Conservation (phyloP, 1,140 invertebrate species). For the Pectinophora gossypiella region DNA sequence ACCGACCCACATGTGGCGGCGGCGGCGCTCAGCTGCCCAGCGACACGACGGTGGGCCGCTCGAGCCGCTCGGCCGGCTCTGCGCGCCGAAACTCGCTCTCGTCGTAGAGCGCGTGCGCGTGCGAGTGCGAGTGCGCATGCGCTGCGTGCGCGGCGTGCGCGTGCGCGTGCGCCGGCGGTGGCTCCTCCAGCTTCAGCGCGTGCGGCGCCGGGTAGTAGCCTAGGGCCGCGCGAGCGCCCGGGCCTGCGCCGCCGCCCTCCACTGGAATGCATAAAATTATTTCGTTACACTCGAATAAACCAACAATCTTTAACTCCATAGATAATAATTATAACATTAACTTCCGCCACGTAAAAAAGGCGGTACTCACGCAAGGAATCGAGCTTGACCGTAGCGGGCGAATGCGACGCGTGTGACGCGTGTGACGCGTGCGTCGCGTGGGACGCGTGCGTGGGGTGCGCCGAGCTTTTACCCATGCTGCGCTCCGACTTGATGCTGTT, state of each 20-base stretch:
- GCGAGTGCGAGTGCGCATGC: constrained; percentile 20
- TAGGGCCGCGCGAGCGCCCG: constrained; percentile 13
- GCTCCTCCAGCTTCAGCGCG: constrained; percentile 51
- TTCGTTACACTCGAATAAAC: background rate
- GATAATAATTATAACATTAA: background rate
- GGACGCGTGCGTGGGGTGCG: constrained; percentile 12
- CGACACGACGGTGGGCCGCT: constrained; percentile 58
- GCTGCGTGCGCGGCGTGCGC: constrained; percentile 20
- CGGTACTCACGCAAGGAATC: constrained; percentile 26
- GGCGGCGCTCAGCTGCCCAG: constrained; percentile 50
- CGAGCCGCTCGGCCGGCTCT: constrained; percentile 32
- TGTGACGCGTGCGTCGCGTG: constrained; percentile 15
- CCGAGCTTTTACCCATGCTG: constrained; percentile 30
- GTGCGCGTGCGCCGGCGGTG: constrained; percentile 44
- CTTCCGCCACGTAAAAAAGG: background rate
- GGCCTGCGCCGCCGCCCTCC: constrained; percentile 1
- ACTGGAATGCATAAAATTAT: background rate
- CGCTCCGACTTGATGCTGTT: constrained; percentile 72
- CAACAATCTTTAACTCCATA: background rate
- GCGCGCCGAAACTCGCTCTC: constrained; percentile 37
- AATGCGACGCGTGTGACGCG: too few species aligned
- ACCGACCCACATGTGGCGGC: background rate
- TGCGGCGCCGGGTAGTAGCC: constrained; percentile 3
- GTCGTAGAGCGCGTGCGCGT: constrained; percentile 24
- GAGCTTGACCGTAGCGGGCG: constrained; percentile 35